A percentile compares a stretch with the other conserved stretches of the same genome.
These are phyloP conservation scores for Phanerotoma sp. DNA, from an alignment of 2,888 invertebrate genomes.

Conservation along the genomic window DNA sequence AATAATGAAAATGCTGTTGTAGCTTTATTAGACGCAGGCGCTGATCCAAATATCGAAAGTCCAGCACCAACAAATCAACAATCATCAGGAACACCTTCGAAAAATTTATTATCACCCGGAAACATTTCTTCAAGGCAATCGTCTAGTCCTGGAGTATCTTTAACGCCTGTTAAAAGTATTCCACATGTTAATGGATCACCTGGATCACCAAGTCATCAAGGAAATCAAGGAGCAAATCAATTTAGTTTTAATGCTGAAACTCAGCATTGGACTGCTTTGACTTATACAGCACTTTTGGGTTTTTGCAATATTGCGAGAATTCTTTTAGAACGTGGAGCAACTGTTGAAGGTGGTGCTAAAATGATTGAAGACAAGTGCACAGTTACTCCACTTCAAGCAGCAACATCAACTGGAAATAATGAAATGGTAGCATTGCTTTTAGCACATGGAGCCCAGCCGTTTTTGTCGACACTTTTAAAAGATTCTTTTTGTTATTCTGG, in stretches of 20 bases:
- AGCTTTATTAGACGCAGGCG: constrained; percentile 76
- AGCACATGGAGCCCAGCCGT: constrained; percentile 85
- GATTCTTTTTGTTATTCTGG: constrained; percentile 85
- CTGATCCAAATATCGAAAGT: constrained; percentile 80
- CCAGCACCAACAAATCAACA: constrained; percentile 59
- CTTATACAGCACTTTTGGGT: constrained; percentile 74
- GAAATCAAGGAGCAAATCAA: constrained; percentile 26
- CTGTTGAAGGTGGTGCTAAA: constrained; percentile 83
- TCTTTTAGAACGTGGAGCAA: constrained; percentile 77
- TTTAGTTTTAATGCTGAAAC: constrained; percentile 61
- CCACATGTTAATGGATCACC: constrained; percentile 9
- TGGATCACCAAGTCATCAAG: constrained; percentile 21
- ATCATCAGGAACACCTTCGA: constrained; percentile 42
- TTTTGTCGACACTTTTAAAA: constrained; percentile 79
- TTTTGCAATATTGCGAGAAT: constrained; percentile 61
- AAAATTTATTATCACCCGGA: constrained; percentile 31
- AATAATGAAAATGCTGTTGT: constrained; percentile 77
- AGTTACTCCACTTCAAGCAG: constrained; percentile 84
- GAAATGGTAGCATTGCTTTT: constrained; percentile 80
- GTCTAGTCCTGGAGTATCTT: constrained; percentile 37
- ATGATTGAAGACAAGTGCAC: constrained; percentile 83
- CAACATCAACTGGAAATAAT: constrained; percentile 77
- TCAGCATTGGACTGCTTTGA: constrained; percentile 85
- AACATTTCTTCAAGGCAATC: constrained; percentile 36
- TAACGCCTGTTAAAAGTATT: constrained; percentile 47